Evolutionary conservation across 2,797 vertebrate species (phyloP).

Genomic region (Netta rufina): DNA sequence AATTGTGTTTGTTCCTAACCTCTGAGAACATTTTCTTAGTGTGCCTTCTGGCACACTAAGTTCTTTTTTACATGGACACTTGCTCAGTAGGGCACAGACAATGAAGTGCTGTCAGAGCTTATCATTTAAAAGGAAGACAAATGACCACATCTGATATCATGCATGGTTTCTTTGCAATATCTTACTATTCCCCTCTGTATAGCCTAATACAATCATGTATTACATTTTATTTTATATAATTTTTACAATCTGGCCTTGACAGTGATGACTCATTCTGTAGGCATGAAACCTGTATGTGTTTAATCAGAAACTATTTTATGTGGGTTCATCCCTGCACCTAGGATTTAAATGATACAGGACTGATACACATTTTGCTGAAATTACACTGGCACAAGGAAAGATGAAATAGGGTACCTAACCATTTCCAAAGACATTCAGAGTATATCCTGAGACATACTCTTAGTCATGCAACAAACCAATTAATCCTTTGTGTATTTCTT

Average conservation of each 20-base stretch:
- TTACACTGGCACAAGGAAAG: constrained; percentile 15
- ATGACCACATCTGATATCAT: constrained; percentile 74
- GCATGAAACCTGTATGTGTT: constrained; percentile 38
- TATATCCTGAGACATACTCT: background rate
- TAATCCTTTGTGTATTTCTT: constrained; percentile 22
- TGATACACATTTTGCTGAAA: constrained; percentile 38
- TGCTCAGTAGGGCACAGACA: constrained; percentile 64
- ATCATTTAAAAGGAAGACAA: constrained; percentile 74
- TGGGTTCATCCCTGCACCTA: constrained; percentile 52
- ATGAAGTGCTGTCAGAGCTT: constrained; percentile 62
- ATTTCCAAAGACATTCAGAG: constrained; percentile 35
- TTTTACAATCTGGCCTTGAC: constrained; percentile 67
- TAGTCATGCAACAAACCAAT: background rate
- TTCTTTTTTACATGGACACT: constrained; percentile 14
- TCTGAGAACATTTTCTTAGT: constrained; percentile 4
- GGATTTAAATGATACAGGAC: constrained; percentile 24
- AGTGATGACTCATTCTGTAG: constrained; percentile 62
- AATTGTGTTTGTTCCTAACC: background rate
- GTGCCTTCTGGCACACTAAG: background rate
- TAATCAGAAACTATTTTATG: constrained; percentile 63
- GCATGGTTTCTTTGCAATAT: constrained; percentile 73
- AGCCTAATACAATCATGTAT: constrained; percentile 61
- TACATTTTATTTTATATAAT: constrained; percentile 73
- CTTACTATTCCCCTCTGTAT: constrained; percentile 63
- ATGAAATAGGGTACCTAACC: constrained; percentile 4